These are phyloP conservation scores for Labrus mixtus DNA, from an alignment of 2,113 vertebrate species.

Conservation along the genomic window DNA sequence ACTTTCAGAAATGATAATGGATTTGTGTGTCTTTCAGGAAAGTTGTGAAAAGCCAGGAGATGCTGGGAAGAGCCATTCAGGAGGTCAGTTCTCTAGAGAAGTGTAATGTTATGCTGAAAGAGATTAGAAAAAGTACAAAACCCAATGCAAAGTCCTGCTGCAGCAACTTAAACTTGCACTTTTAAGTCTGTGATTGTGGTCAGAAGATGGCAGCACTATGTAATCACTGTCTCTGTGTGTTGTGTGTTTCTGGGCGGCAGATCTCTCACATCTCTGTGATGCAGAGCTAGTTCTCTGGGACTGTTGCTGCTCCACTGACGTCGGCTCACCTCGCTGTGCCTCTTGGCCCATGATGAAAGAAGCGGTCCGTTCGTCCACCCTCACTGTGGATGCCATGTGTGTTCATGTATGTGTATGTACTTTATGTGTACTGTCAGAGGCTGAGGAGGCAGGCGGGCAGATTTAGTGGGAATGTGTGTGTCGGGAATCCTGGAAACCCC, in stretches of 20 bases:
- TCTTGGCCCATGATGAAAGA: conserved; percentile 78
- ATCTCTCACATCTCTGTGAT: conserved; percentile 84
- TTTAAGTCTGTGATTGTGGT: conserved; percentile 10
- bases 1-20: not conserved
- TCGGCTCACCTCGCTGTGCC: conserved; percentile 63
- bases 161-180: not conserved
- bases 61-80: conserved; percentile 84
- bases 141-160: too few relatives aligned
- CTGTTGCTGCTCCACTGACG: conserved; percentile 63
- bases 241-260: conserved; percentile 71
- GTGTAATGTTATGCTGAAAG: not conserved
- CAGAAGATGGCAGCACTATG: conserved; percentile 59
- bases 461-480: conserved; percentile 61
- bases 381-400: conserved; percentile 36
- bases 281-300: conserved; percentile 72
- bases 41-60: conserved; percentile 87
- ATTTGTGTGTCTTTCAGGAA: conserved; percentile 81
- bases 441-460: conserved; percentile 47
- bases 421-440: conserved; percentile 37
- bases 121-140: too few relatives aligned
- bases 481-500: conserved; percentile 56
- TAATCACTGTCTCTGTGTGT: conserved; percentile 46
- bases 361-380: conserved; percentile 33
- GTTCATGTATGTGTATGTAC: conserved; percentile 42
- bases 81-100: conserved; percentile 81